Evolutionary conservation across 2,888 invertebrate species (phyloP).

Genomic region (Eupithecia dodoneata): DNA sequence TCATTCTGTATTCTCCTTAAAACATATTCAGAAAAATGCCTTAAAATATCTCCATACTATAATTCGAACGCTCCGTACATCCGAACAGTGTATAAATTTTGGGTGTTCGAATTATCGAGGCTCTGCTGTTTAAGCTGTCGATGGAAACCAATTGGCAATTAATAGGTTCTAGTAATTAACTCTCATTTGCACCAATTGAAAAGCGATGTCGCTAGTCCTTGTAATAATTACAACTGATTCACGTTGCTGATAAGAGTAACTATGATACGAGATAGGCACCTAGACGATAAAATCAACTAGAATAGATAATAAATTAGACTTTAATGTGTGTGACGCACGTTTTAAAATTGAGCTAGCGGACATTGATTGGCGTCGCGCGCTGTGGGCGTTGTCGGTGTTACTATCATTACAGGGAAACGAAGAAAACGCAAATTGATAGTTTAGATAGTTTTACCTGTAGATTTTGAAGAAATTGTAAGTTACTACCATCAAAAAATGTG

Average conservation of each 20-base stretch:
- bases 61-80: too few species aligned
- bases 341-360: conserved; percentile 20
- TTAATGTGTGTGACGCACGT: conserved; percentile 27
- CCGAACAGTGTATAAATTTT: too few species aligned
- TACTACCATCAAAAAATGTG: neutral
- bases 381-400: conserved; percentile 13
- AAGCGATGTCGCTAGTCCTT: neutral
- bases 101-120: too few species aligned
- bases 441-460: neutral
- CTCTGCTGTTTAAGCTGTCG: too few species aligned
- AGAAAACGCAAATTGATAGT: neutral
- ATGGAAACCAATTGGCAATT: neutral
- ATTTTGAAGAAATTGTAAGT: neutral
- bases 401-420: neutral
- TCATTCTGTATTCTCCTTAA: too few species aligned
- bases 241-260: neutral
- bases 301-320: conserved; percentile 22
- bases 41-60: too few species aligned
- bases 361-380: conserved; percentile 5
- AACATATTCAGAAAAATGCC: too few species aligned
- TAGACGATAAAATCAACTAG: conserved; percentile 19
- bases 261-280: conserved; percentile 1
- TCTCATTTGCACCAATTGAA: neutral
- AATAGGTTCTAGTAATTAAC: neutral
- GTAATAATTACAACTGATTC: neutral